Conservation (phyloP, 2,888 invertebrate genomes). For the Pterostichus madidus region DNA sequence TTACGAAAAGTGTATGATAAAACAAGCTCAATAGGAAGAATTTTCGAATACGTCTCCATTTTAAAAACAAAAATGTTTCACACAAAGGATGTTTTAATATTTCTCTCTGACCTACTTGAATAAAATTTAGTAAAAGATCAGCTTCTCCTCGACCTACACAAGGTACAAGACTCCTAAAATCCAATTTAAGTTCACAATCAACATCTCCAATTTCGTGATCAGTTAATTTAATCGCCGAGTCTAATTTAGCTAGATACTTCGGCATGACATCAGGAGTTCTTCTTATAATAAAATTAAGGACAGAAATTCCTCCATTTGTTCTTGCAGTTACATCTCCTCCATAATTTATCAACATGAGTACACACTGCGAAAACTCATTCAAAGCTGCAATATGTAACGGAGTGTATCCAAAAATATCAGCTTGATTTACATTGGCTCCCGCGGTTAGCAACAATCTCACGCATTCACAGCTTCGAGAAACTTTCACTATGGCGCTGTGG, state of each 20-base stretch:
- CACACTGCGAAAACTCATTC: conserved; percentile 89
- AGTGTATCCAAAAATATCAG: conserved; percentile 91
- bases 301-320: conserved; percentile 90
- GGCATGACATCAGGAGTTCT: conserved; percentile 90
- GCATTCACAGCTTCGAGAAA: conserved; percentile 85
- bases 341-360: conserved; percentile 85
- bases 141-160: conserved; percentile 83
- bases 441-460: conserved; percentile 83
- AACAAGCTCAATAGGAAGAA: conserved; percentile 89
- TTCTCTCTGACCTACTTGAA: conserved; percentile 89
- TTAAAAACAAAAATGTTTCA: conserved; percentile 90
- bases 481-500: conserved; percentile 89
- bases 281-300: conserved; percentile 89
- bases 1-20: conserved; percentile 88
- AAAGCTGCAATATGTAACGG: conserved; percentile 90
- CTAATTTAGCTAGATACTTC: conserved; percentile 84
- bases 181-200: conserved; percentile 89
- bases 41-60: conserved; percentile 90
- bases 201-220: conserved; percentile 93
- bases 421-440: conserved; percentile 86
- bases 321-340: conserved; percentile 90
- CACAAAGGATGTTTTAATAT: conserved; percentile 91
- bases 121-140: conserved; percentile 84
- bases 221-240: conserved; percentile 87
- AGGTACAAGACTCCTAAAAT: conserved; percentile 83